Evolutionary conservation across 2,113 vertebrate genomes (phyloP), one percentile per base, ranked within the genome.

Genomic region (Bufo bufo): DNA sequence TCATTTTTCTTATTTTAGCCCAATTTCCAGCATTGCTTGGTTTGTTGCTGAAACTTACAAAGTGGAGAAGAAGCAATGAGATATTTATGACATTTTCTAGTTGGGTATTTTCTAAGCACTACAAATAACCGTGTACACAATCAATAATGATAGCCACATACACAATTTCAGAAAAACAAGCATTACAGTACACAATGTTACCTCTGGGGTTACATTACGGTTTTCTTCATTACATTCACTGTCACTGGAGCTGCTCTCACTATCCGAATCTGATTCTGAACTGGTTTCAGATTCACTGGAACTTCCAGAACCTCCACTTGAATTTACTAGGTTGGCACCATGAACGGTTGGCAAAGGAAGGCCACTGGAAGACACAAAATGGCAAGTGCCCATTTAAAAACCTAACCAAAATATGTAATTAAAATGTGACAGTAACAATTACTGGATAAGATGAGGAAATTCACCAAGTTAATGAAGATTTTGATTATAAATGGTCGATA

Each of bases 271-370:
- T 0, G 97, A 98, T 92, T 98, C 97, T 0, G 97, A 99, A 93
- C 97, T 99, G 95, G 97, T 98, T 91, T 98, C 97, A 0, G 97
- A 98, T 92, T 99, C 97, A 4, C 97, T 98, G 94, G 97, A 98
- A 93, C 97, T 98, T 88, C 95, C 96, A 0, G 96, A 97, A 0
- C 94, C 96, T 0, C 96, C 97, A 0, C 95, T 97, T 92, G 93
- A 94, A 86, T 94, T 94, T 43, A 91, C 90, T 19, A 92, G 91
- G 72, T 92, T 71, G 0, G 90, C 2, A 43, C 90, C 1, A 0
- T 94, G 94, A 11, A 92, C 79, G 0, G 82, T 88, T 0, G 93
- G 92, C 92, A 94, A 91, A 0, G 94, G 91, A 56, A 94, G 89
- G 84, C 94, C 95, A 88, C 95, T 94, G 0, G 85, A 89, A 77